phyloP scores from a whole-genome alignment of 2,113 vertebrate species.

The Raja brachyura region DNA sequence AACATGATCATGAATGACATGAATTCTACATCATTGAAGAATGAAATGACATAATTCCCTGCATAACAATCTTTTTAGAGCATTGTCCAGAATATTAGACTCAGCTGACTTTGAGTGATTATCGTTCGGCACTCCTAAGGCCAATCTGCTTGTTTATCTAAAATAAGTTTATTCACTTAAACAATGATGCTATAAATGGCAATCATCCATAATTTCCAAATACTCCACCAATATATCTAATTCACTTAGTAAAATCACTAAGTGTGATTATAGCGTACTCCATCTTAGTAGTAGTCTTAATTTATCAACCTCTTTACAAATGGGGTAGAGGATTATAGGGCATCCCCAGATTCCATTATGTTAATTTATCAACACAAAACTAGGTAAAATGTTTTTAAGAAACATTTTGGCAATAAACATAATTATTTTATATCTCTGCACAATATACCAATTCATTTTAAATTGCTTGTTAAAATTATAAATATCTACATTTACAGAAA shows the following conservation, averaged over 20 bases:
- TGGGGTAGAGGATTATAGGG: not conserved
- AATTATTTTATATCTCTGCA: not conserved
- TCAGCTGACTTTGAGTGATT: too few relatives aligned
- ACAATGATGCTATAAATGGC: not conserved
- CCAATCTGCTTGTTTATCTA: too few relatives aligned
- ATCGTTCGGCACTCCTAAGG: too few relatives aligned
- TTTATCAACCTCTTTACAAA: not conserved
- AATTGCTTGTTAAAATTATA: not conserved
- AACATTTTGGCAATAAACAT: not conserved
- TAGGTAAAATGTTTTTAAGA: not conserved
- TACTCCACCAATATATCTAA: not conserved
- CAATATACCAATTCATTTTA: not conserved
- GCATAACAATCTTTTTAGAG: too few relatives aligned
- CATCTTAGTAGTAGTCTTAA: not conserved
- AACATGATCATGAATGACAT: too few relatives aligned
- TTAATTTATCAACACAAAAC: conserved; percentile 16
- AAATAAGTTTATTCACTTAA: too few relatives aligned
- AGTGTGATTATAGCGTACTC: not conserved
- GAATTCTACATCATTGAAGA: too few relatives aligned
- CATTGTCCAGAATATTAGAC: too few relatives aligned
- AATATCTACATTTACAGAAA: not conserved
- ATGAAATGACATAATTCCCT: too few relatives aligned
- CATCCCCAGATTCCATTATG: too few relatives aligned
- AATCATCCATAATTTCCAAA: not conserved
- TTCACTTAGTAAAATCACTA: not conserved